These are phyloP conservation scores for Anthonomus grandis DNA, from an alignment of 1,140 invertebrate species.

Conservation along the genomic window DNA sequence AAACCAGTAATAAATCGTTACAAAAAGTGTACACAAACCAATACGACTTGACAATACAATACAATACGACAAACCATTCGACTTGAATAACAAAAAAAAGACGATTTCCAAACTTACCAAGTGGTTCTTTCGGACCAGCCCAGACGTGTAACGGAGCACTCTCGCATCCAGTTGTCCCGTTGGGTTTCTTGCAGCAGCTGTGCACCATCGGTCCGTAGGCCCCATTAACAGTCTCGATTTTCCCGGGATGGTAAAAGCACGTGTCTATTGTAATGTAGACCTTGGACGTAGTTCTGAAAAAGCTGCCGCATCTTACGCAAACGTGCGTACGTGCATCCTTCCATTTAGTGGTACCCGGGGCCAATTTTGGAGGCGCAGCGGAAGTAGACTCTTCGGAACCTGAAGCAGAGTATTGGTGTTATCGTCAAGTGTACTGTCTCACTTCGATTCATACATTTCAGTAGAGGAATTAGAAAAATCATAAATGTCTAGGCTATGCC, in stretches of 20 bases:
- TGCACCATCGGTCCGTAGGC: constrained; percentile 35
- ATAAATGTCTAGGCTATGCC: too few species aligned
- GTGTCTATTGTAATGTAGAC: constrained; percentile 65
- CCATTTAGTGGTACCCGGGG: constrained; percentile 39
- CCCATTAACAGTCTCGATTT: constrained; percentile 47
- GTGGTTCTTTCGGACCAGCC: constrained; percentile 53
- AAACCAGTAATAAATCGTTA: neutral
- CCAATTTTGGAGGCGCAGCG: constrained; percentile 24
- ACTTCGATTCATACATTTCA: too few species aligned
- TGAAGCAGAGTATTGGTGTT: too few species aligned
- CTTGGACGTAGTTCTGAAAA: constrained; percentile 62
- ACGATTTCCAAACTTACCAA: constrained; percentile 22
- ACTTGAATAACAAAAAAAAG: neutral
- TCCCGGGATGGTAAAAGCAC: constrained; percentile 82
- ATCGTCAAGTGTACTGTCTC: too few species aligned
- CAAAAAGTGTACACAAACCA: neutral
- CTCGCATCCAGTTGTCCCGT: constrained; percentile 59
- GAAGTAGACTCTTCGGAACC: constrained; percentile 1
- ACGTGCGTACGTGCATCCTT: constrained; percentile 45
- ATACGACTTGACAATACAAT: neutral
- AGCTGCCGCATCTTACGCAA: constrained; percentile 71
- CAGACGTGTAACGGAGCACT: constrained; percentile 69
- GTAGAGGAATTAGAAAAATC: too few species aligned
- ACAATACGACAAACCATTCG: constrained; percentile 30
- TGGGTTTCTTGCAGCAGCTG: constrained; percentile 53